Evolutionary conservation across 2,797 vertebrate genomes (phyloP).

Genomic region (Cossypha caffra): DNA sequence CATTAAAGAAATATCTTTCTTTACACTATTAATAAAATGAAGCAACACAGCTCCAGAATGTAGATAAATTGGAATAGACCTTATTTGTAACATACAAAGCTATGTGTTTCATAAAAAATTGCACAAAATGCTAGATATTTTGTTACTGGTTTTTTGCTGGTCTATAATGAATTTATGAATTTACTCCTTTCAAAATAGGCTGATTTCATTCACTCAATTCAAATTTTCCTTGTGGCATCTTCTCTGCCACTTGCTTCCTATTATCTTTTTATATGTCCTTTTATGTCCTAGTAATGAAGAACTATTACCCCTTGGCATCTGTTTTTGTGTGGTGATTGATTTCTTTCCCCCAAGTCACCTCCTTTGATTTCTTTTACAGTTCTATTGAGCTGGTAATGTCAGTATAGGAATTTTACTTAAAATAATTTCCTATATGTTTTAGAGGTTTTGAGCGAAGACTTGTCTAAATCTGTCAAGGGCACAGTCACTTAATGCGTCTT

Average conservation of each 20-base stretch:
- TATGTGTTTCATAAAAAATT: background rate
- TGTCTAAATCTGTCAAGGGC: background rate
- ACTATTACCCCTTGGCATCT: rapidly evolving
- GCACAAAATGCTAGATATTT: background rate
- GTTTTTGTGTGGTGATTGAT: rapidly evolving
- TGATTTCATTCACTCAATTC: background rate
- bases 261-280: background rate
- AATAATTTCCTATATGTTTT: background rate
- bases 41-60: background rate
- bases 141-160: rapidly evolving
- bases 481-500: background rate
- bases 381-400: background rate
- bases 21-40: background rate
- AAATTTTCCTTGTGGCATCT: background rate
- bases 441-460: background rate
- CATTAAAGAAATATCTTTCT: background rate
- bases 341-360: background rate
- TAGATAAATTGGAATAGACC: background rate
- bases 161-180: background rate
- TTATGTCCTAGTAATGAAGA: background rate
- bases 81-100: background rate
- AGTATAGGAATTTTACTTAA: background rate
- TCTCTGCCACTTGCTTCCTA: background rate
- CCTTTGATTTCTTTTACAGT: background rate
- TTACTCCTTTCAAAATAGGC: background rate